Base-by-base conservation (phyloP, 2,888 invertebrate genomes). In the Gandaritis pyraliata region DNA sequence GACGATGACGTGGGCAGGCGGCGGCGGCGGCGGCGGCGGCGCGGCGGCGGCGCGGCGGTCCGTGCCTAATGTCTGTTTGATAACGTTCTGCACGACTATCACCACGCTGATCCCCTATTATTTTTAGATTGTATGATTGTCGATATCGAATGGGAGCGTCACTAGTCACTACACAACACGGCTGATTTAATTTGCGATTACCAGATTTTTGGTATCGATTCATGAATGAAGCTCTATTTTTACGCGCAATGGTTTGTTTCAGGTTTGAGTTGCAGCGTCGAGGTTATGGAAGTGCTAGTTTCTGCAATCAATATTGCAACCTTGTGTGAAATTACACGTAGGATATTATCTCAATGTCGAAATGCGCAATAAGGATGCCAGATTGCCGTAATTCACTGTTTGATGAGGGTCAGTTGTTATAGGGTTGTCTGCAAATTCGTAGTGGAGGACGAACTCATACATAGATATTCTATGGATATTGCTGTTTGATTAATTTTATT, bases 41-140 rank as follows among this genome's bases (percentile, higher is more conserved):
- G 39, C 13, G 56, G n/a, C 43, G 16, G 43, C 16, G 43, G 41
- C 41, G 15, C 15, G 48, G 55, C 71, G 72, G 72, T 70, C 71
- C 74, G 81, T 75, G 66, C 77, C 83, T 87, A 86, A 87, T 86
- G 80, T 85, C 83, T 85, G 82, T 86, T 82, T 88, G 85, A 87
- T 89, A 87, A 85, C 83, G 80, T 70, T 70, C 53, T 55, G 65
- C 68, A 60, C 69, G 75, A 63, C 71, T 67, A 59, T 53, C 56
- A 49, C 59, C 70, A 70, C 71, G 72, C 70, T 77, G 78, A 45
- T 75, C 79, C 70, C 77, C 76, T 77, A 84, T 87, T 89, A 90
- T 88, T 89, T 89, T 88, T 88, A 88, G 88, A 85, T 73, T 66
- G 61, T 75, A 73, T 77, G 75, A 70, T 72, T 68, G 64, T 73